These are phyloP conservation scores for Drosophila suzukii DNA, from an alignment of 1,140 invertebrate genomes.

Conservation along the genomic window DNA sequence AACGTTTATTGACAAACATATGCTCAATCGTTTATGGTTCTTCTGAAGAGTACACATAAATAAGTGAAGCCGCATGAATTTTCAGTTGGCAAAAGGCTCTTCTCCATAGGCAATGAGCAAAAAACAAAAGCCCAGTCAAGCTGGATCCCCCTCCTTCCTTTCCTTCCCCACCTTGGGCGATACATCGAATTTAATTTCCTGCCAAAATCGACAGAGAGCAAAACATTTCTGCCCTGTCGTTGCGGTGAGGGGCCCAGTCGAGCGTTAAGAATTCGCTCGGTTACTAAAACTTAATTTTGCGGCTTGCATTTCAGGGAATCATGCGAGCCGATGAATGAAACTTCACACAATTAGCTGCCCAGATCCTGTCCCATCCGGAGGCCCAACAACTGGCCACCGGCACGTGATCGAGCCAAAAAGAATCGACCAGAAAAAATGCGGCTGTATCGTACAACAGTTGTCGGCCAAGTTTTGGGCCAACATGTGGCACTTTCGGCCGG, in stretches of 20 bases:
- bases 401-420: slow-evolving; percentile 71
- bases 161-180: slow-evolving; percentile 49
- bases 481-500: slow-evolving; percentile 40
- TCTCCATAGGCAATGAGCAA: slow-evolving; percentile 29
- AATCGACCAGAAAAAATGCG: slow-evolving; percentile 13
- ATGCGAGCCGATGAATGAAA: slow-evolving; percentile 64
- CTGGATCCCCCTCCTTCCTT: slow-evolving; percentile 18
- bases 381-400: slow-evolving; percentile 69
- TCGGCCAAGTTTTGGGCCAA: slow-evolving; percentile 32
- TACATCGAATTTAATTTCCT: slow-evolving; percentile 83
- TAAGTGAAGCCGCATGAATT: slow-evolving; percentile 79
- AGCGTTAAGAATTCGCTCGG: slow-evolving; percentile 70
- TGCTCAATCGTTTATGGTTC: not conserved
- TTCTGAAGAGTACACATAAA: slow-evolving; percentile 9
- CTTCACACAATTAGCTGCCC: slow-evolving; percentile 67
- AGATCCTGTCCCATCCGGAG: slow-evolving; percentile 26
- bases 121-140: slow-evolving; percentile 69
- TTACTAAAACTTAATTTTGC: slow-evolving; percentile 75
- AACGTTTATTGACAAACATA: not conserved
- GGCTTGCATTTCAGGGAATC: slow-evolving; percentile 70
- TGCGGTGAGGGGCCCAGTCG: slow-evolving; percentile 62
- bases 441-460: slow-evolving; percentile 40
- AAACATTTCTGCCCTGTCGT: slow-evolving; percentile 23
- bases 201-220: slow-evolving; percentile 71
- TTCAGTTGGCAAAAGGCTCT: slow-evolving; percentile 59